phyloP scores from a whole-genome alignment of 2,113 vertebrate species.

The Oxyruncus cristatus region DNA sequence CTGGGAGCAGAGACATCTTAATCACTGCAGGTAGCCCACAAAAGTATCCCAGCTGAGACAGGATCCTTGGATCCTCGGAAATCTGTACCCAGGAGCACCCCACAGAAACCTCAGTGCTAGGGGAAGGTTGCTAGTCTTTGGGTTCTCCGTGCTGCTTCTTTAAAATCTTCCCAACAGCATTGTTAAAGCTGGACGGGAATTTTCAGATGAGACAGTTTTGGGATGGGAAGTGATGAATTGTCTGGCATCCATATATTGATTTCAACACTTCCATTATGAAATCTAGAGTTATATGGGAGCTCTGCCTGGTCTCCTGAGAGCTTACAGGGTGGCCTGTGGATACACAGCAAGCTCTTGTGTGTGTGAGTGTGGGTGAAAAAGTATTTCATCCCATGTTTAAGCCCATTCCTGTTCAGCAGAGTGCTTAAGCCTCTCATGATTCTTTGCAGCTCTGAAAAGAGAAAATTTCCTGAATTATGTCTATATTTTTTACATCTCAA shows the following conservation, averaged over 20 bases:
- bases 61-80: not conserved
- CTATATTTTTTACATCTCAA: constrained; percentile 10
- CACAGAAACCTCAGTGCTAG: not conserved
- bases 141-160: not conserved
- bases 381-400: constrained; percentile 6
- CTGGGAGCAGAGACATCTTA: not conserved
- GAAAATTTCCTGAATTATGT: constrained; percentile 12
- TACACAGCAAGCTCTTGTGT: not conserved
- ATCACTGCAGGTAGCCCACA: not conserved
- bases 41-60: not conserved
- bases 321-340: constrained; percentile 41
- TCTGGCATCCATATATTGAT: constrained; percentile 33
- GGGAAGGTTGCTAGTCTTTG: not conserved
- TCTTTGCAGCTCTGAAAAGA: not conserved
- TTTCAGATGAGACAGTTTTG: not conserved
- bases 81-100: not conserved
- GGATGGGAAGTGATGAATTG: constrained; percentile 20
- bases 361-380: not conserved
- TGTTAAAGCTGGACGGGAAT: not conserved
- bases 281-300: constrained; percentile 8
- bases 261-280: constrained; percentile 36
- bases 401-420: not conserved
- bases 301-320: constrained; percentile 24
- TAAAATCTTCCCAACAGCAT: not conserved
- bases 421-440: not conserved